Evolutionary conservation across 2,888 invertebrate genomes (phyloP), one percentile per base, ranked within the genome.

Genomic region (Drosophila affinis): DNA sequence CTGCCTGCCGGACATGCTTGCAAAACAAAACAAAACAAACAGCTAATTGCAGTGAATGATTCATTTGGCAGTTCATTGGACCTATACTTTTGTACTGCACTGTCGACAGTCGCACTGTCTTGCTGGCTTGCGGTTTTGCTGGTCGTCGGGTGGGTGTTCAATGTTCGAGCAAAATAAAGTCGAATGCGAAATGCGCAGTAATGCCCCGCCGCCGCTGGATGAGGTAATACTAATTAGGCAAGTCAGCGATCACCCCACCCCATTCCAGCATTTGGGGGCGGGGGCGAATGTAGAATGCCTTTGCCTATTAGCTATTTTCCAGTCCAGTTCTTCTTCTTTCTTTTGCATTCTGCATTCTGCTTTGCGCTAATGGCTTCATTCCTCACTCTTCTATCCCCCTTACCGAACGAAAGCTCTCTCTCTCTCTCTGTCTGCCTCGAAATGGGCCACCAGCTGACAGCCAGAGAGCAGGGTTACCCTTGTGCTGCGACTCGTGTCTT

Each of bases 181-280:
- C 45, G 72, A 85, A 72, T 87, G 88, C 80, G 47, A 76, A 86
- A 72, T 87, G 82, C 80, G 88, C 86, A 85, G 63, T 73, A 71
- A 71, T 39, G 14, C 14, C 63, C 54, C 6, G 34, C 21, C 21
- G 21, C 39, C 39, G 7, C n/a, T 56, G 63, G 55, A 75, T 86
- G 83, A 80, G 77, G 85, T 85, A 85, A 80, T 81, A 71, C 76
- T 61, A 67, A 84, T 65, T 65, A 70, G 59, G 24, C 57, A 52
- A 59, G 32, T 32, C 44, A 34, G n/a, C 67, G 27, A 51, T 24
- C 14, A 51, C 51, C 44, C 5, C 39, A 39, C 39, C 39, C 39
- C 14, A 39, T 1, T 1, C 39, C 39, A 34, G 5, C 34, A 14
- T 7, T 39, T 1, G n/a, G 39, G 39, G 14, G 32, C 3, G 32